Conservation (phyloP, 2,113 vertebrate genomes). For the Misgurnus anguillicaudatus region DNA sequence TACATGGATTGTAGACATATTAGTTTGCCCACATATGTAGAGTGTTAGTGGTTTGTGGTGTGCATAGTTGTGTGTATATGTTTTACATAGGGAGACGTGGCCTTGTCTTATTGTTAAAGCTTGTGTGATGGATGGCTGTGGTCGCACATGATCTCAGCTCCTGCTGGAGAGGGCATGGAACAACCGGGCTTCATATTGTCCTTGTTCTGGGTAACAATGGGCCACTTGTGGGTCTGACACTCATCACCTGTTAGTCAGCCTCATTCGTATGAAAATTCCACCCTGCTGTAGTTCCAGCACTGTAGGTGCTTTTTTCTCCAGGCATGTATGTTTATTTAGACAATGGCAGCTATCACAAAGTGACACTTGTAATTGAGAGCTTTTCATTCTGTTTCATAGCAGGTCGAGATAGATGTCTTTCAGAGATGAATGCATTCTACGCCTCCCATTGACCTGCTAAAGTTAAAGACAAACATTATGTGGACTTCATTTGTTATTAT, state of each 20-base stretch:
- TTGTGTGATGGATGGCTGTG: slow-evolving; percentile 64
- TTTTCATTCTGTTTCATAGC: slow-evolving; percentile 47
- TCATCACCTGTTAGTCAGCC: slow-evolving; percentile 71
- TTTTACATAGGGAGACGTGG: slow-evolving; percentile 16
- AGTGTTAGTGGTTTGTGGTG: background rate
- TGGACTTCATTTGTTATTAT: background rate
- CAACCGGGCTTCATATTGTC: slow-evolving; percentile 66
- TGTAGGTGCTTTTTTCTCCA: slow-evolving; percentile 54
- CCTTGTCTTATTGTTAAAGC: slow-evolving; percentile 56
- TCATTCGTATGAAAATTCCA: slow-evolving; percentile 68
- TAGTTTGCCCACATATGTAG: background rate
- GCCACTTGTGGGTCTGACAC: slow-evolving; percentile 70
- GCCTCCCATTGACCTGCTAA: background rate
- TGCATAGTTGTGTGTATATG: background rate
- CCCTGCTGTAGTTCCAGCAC: slow-evolving; percentile 45
- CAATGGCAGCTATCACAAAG: slow-evolving; percentile 50
- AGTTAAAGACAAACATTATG: slow-evolving; percentile 8
- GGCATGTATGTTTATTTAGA: slow-evolving; percentile 48
- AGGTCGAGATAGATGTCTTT: slow-evolving; percentile 11
- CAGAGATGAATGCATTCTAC: slow-evolving; percentile 10
- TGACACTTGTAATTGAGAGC: slow-evolving; percentile 45
- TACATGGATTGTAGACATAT: background rate
- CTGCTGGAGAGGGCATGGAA: slow-evolving; percentile 57
- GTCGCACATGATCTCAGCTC: slow-evolving; percentile 58
- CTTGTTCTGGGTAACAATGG: slow-evolving; percentile 69